Base-by-base conservation (phyloP, 2,113 vertebrate genomes). In the Edolisoma coerulescens region DNA sequence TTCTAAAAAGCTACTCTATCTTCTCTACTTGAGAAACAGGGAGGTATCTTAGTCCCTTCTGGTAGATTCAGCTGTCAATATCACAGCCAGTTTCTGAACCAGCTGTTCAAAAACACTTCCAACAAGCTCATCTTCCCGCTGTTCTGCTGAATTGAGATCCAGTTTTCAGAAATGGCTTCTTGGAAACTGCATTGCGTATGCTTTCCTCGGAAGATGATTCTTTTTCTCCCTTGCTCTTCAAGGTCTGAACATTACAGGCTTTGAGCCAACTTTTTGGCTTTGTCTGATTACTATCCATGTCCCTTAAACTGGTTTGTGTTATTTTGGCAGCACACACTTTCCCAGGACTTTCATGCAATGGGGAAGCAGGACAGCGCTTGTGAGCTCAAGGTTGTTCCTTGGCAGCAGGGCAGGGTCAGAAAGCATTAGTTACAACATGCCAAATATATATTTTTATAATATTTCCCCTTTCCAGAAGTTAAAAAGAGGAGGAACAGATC, bases 61-160 rank as follows among this genome's bases (percentile, higher is more conserved):
- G 94, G 89, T 78, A 84, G 56, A 75, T 84, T 95, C 93, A 95
- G 80, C 89, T 95, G 95, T 84, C 80, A 84, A 6, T 87, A 91
- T 81, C 52, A 56, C 64, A 92, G 76, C 35, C 76, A 78, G 68
- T 64, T 93, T 96, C 92, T 75, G 64, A 93, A 89, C 19, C 84
- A 97, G 95, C 89, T 95, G 94, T 56, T 95, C 52, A 71, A 89
- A 88, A 92, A 0, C 76, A 93, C 83, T 84, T 92, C 83, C 89
- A 95, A 90, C 33, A 86, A 78, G 56, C 56, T 86, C 60, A 71
- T 76, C n/a, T 87, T 95, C 83, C 93, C 2, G 16, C 89, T 90
- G 89, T 67, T 89, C 86, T 84, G 56, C 52, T 89, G 47, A 95
- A 92, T 7, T 27, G 32, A 89, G 89, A 95, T 56, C 44, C 39